These are phyloP conservation scores for Endotricha flammealis DNA, from an alignment of 2,888 invertebrate species.

Conservation along the genomic window DNA sequence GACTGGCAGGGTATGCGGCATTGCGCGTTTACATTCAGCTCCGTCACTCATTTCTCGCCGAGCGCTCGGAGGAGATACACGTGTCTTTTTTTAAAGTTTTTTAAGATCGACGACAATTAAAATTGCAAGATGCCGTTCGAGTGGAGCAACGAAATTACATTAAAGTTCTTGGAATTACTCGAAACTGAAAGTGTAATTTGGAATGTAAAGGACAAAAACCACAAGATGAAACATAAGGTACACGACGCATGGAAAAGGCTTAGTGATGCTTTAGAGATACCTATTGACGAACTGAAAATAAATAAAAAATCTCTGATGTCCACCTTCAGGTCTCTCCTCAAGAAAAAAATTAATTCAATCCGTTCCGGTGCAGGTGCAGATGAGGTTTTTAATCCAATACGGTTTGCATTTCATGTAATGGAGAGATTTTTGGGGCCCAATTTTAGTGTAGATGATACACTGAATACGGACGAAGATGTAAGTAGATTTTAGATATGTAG, in stretches of 20 bases:
- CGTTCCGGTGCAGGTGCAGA: constrained; percentile 11
- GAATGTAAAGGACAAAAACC: constrained; percentile 10
- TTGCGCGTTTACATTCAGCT: too few species aligned
- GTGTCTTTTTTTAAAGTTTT: too few species aligned
- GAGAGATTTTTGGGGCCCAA: constrained; percentile 10
- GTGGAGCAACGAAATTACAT: constrained; percentile 10
- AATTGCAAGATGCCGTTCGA: too few species aligned
- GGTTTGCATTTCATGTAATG: constrained; percentile 13
- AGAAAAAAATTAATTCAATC: constrained; percentile 11
- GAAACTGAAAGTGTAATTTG: constrained; percentile 11
- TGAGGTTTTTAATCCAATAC: constrained; percentile 12
- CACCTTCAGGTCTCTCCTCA: constrained; percentile 11
- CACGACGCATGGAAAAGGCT: constrained; percentile 12
- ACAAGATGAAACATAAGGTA: constrained; percentile 10
- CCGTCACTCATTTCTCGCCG: too few species aligned
- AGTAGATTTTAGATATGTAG: too few species aligned
- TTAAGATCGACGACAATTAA: too few species aligned
- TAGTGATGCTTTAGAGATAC: constrained; percentile 5
- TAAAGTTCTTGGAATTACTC: constrained; percentile 10
- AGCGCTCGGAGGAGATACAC: too few species aligned
- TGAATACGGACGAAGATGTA: constrained; percentile 11
- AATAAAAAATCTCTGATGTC: constrained; percentile 13
- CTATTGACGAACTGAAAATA: constrained; percentile 7
- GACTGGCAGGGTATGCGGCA: too few species aligned
- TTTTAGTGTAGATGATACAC: constrained; percentile 11